Evolutionary conservation across 2,113 vertebrate genomes (phyloP), one percentile per base, ranked within the genome.

Genomic region (Apistogramma diplotaenia): DNA sequence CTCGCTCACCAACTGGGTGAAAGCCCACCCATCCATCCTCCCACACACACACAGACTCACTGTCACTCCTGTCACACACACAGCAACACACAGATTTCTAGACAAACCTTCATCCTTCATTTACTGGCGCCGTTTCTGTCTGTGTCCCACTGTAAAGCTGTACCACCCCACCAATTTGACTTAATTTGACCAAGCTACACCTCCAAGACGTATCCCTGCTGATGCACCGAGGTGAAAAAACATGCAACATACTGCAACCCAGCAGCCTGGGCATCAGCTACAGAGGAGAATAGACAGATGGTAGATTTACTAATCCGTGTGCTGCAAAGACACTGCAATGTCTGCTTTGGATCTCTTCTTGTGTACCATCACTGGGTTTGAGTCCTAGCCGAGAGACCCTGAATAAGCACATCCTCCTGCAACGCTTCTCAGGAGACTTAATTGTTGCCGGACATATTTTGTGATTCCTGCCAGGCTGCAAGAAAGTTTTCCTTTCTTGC

Each of bases 21-120:
- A 78, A 84, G 57, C 83, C 76, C 82, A 87, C 71, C 79, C 83
- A 81, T 75, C 87, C 71, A 6, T 77, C 85, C 78, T 58, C 83
- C 54, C 78, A 74, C 89, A 43, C 81, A 86, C 70, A 54, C 79
- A 67, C 76, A 29, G 5, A 46, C 77, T 54, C 27, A 51, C 67
- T 82, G 67, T 85, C 87, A 76, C 53, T 21, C 0, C 6, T 43
- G n/a, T 33, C 49, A 77, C 49, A 65, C 57, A 61, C 29, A 65
- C 23, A 77, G 70, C 76, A 27, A 72, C 61, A 71, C 25, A 57
- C 6, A 46, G 2, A 78, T 33, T 35, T n/a, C 40, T 9, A 86
- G 79, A 79, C 61, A 71, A 90, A 78, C 87, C 86, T 85, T 91
- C 87, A 89, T 89, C 87, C 83, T 75, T 89, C 90, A 91, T 91